These are phyloP conservation scores for Chrysemys picta DNA, from an alignment of 2,113 vertebrate species.

Conservation along the genomic window DNA sequence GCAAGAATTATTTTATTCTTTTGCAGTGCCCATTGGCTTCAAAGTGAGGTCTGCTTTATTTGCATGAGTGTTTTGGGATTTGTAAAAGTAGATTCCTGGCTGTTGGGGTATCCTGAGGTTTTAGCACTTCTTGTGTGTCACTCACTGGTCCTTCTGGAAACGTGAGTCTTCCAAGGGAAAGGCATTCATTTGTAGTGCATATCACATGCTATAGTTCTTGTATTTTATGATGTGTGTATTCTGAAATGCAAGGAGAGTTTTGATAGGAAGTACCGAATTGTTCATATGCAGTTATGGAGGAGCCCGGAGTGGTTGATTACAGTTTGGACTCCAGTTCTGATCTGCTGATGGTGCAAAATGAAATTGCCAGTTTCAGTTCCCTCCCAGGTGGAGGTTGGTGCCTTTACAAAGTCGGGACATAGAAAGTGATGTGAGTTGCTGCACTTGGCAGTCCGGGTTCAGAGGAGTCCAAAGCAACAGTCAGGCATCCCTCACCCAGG, in stretches of 20 bases:
- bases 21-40: background rate
- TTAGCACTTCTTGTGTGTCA: background rate
- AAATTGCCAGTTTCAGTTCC: background rate
- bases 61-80: background rate
- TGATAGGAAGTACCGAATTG: background rate
- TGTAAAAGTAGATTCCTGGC: slow-evolving; percentile 40
- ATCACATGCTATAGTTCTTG: slow-evolving; percentile 30
- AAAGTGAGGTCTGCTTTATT: background rate
- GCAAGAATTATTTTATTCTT: background rate
- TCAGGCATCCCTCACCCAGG: background rate
- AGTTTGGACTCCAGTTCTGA: background rate
- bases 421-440: background rate
- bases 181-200: background rate
- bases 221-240: slow-evolving; percentile 9
- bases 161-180: background rate
- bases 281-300: background rate
- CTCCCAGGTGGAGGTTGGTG: background rate
- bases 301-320: background rate
- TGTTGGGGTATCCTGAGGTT: background rate
- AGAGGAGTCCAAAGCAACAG: background rate
- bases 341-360: background rate
- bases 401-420: background rate
- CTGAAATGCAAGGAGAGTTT: slow-evolving; percentile 6
- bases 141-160: background rate
- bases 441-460: background rate